Conservation (phyloP, 1,140 invertebrate genomes). For the Nylanderia fulva region DNA sequence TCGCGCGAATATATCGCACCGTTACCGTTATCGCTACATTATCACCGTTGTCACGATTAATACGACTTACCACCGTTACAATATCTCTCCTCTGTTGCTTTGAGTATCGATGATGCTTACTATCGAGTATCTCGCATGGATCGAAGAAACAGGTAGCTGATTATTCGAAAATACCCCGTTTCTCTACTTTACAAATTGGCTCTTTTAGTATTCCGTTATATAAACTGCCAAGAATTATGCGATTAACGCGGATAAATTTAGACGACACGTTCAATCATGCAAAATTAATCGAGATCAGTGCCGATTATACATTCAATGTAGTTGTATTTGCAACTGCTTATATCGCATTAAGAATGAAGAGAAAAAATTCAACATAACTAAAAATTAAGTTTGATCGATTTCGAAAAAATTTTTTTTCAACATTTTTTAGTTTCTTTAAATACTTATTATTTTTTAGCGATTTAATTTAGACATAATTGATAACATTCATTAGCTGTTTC, state of each 20-base stretch:
- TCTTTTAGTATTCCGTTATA: conserved; percentile 20
- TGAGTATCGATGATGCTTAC: neutral
- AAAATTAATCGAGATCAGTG: neutral
- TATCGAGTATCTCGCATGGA: neutral
- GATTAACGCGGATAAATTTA: conserved; percentile 19
- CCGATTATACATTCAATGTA: neutral
- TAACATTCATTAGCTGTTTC: neutral
- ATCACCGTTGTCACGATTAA: conserved; percentile 37
- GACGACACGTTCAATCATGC: conserved; percentile 10
- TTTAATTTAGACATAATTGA: neutral
- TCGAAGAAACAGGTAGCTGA: conserved; percentile 20
- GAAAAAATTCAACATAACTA: neutral
- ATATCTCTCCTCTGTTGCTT: neutral
- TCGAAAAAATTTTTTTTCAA: neutral
- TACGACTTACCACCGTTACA: conserved; percentile 28
- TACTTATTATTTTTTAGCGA: neutral
- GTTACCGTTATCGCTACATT: conserved; percentile 49
- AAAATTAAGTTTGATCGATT: neutral
- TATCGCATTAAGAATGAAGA: neutral
- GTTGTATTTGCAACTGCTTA: neutral
- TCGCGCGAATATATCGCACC: conserved; percentile 9
- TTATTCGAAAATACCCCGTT: conserved; percentile 3
- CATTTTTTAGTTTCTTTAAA: neutral
- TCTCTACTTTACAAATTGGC: neutral
- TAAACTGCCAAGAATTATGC: conserved; percentile 11